These are phyloP conservation scores for Prunella strophiata DNA, from an alignment of 2,797 vertebrate species.

Conservation along the genomic window DNA sequence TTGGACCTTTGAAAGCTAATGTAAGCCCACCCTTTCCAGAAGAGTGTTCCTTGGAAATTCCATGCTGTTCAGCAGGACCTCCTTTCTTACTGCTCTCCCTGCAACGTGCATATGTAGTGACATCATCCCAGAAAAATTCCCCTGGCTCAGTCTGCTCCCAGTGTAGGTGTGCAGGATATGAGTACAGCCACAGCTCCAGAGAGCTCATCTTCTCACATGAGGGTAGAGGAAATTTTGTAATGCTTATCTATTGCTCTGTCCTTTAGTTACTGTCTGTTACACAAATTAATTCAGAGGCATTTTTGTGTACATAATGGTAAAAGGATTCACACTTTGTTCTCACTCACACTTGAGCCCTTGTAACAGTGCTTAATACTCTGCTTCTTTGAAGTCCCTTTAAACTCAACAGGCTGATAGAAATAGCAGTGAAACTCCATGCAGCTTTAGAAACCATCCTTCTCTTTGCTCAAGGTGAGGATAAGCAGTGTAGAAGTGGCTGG, in stretches of 20 bases:
- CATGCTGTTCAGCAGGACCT: neutral
- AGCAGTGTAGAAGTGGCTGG: neutral
- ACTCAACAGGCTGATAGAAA: neutral
- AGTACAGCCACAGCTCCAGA: fast-evolving
- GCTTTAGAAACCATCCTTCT: neutral
- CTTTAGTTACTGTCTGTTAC: neutral
- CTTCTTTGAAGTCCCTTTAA: neutral
- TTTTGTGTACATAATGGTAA: neutral
- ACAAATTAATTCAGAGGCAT: neutral
- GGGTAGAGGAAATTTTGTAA: neutral
- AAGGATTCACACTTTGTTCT: neutral
- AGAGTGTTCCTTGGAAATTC: neutral
- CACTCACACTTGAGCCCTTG: neutral
- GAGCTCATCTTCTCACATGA: neutral
- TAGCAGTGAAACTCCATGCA: neutral
- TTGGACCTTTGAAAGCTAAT: neutral
- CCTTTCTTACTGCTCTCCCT: neutral
- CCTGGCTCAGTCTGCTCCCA: neutral
- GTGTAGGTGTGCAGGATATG: neutral
- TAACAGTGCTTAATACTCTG: neutral
- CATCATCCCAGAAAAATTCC: neutral
- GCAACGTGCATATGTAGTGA: neutral
- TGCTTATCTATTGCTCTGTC: neutral
- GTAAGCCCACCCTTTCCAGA: neutral
- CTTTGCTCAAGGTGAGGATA: neutral